Percentiles rank a stretch among this genome's conserved stretches.
Conservation (phyloP, 2,888 invertebrate genomes). For the Rugalucina vietnamica region DNA sequence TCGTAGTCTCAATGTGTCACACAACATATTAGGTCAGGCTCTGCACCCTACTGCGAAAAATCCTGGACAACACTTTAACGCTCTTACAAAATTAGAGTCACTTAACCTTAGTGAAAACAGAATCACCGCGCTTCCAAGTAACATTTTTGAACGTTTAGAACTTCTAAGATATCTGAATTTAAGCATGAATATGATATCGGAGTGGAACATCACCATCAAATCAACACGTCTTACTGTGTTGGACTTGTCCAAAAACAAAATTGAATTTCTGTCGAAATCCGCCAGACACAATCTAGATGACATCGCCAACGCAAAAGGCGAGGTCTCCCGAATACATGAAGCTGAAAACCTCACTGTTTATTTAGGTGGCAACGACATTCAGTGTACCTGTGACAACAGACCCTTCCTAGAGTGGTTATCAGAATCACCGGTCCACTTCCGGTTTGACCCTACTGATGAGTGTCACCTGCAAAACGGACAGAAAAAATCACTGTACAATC, state of each 20-base stretch:
- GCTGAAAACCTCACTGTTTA: slow-evolving; percentile 1
- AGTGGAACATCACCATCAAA: slow-evolving; percentile 9
- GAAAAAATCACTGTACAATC: background rate
- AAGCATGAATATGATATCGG: slow-evolving; percentile 11
- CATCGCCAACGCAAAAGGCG: background rate
- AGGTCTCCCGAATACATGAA: background rate
- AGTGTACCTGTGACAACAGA: slow-evolving; percentile 43
- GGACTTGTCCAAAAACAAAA: slow-evolving; percentile 29
- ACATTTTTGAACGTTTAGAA: slow-evolving; percentile 19
- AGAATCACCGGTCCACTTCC: background rate
- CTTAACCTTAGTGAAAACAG: slow-evolving; percentile 28
- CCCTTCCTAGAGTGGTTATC: slow-evolving; percentile 51
- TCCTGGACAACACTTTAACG: background rate
- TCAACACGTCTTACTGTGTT: background rate
- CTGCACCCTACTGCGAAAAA: slow-evolving; percentile 1
- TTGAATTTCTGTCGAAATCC: slow-evolving; percentile 3
- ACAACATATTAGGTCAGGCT: slow-evolving; percentile 28
- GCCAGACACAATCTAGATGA: slow-evolving; percentile 14
- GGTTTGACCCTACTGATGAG: background rate
- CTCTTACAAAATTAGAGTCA: background rate
- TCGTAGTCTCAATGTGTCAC: slow-evolving; percentile 33
- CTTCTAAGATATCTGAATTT: slow-evolving; percentile 22
- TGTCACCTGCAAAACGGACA: slow-evolving; percentile 17
- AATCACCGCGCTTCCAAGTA: background rate
- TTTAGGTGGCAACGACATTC: slow-evolving; percentile 36